Conservation (phyloP, 2,797 vertebrate species). For the Stomatorhinus walkeri region DNA sequence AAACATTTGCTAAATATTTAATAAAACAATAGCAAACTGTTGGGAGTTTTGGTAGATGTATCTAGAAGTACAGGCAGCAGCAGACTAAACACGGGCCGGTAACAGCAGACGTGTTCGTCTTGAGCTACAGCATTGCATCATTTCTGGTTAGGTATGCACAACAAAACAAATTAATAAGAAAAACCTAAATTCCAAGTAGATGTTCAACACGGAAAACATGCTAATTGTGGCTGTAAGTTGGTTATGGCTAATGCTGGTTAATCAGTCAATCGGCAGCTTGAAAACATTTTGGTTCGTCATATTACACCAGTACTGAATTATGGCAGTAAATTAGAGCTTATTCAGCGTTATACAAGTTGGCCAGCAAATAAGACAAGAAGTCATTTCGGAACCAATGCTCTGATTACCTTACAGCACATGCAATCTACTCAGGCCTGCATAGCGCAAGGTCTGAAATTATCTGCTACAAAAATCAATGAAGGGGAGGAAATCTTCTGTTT, state of each 20-base stretch:
- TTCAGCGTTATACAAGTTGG: background rate
- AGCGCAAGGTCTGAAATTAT: background rate
- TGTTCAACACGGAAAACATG: background rate
- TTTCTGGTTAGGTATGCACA: background rate
- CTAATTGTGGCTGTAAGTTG: background rate
- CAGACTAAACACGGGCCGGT: background rate
- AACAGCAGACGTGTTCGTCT: background rate
- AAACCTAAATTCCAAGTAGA: background rate
- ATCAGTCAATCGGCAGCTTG: background rate
- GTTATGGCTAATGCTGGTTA: background rate
- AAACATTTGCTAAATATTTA: background rate
- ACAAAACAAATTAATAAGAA: background rate
- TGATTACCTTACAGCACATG: background rate
- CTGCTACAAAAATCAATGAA: background rate
- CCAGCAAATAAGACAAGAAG: background rate
- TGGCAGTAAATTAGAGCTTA: background rate
- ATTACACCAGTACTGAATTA: background rate
- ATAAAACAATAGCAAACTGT: background rate
- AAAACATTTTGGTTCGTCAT: background rate
- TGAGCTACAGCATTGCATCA: background rate
- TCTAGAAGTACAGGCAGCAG: background rate
- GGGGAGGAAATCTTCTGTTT: background rate
- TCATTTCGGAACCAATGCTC: background rate
- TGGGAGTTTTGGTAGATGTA: background rate
- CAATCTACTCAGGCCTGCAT: background rate